A percentile compares a stretch with the other conserved stretches of the same genome.
Evolutionary conservation across 2,797 vertebrate genomes (phyloP).

Genomic region (Novumbra hubbsi): DNA sequence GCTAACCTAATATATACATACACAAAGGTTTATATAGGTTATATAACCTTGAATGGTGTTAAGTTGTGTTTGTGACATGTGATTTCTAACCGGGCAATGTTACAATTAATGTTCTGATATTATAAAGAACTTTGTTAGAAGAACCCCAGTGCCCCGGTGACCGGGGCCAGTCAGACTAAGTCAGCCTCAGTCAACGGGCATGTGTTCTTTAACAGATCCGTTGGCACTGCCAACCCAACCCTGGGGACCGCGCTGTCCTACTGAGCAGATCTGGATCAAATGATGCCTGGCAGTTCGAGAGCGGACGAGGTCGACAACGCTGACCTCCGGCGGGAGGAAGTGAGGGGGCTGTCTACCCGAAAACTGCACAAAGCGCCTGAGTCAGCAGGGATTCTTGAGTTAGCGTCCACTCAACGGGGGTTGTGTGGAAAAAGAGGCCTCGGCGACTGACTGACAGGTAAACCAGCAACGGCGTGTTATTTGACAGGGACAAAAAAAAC

Average conservation of each 20-base stretch:
- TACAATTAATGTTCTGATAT: constrained; percentile 32
- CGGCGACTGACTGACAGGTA: constrained; percentile 48
- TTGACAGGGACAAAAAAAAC: constrained; percentile 46
- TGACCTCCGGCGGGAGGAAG: constrained; percentile 52
- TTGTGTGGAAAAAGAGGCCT: constrained; percentile 13
- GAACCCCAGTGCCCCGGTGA: constrained; percentile 63
- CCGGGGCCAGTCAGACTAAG: constrained; percentile 36
- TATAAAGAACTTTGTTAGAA: constrained; percentile 46
- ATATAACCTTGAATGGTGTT: neutral
- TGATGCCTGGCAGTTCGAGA: constrained; percentile 45
- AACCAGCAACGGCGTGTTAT: constrained; percentile 38
- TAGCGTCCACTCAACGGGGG: constrained; percentile 31
- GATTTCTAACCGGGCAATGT: constrained; percentile 14
- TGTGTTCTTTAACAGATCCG: constrained; percentile 47
- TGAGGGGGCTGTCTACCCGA: constrained; percentile 42
- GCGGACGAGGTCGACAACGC: constrained; percentile 55
- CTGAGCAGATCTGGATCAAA: constrained; percentile 63
- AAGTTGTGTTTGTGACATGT: neutral
- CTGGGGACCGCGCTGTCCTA: constrained; percentile 59
- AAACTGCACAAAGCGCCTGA: constrained; percentile 14
- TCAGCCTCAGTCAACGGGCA: constrained; percentile 47
- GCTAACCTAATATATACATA: no score
- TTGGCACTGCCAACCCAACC: constrained; percentile 57
- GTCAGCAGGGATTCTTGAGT: constrained; percentile 48
- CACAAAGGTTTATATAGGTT: no score